Base-by-base conservation (phyloP, 2,797 vertebrate genomes). In the Tolypeutes matacus region DNA sequence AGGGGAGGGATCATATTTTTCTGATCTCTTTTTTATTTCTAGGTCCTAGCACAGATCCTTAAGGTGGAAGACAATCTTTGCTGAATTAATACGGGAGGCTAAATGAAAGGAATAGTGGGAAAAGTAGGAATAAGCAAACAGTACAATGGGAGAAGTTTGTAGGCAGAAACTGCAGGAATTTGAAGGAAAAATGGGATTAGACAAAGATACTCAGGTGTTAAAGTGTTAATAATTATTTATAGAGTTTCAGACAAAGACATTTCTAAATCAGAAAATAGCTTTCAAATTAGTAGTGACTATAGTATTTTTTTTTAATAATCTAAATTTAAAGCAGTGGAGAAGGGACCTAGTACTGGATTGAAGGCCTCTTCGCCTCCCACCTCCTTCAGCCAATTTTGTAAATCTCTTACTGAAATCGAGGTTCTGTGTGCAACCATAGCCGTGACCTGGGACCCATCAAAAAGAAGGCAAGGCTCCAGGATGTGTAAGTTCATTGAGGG, bases 261-360 rank as follows among this genome's bases (percentile, higher is more conserved):
- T 76, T 95, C 27, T 72, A 72, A 91, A 76, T 67, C 60, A 91
- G 69, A 91, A 86, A 86, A 42, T 6, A 39, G 14, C 70, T 87
- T 86, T 70, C 70, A 81, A 58, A 51, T 56, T 62, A 70, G 64
- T 83, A 80, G 13, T 75, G 85, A n/a, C 6, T 51, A 65, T 53
- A 36, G 9, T 56, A 42, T 20, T 82, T 89, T 67, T 60, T 72
- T 65, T 51, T 72, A 77, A 62, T 86, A 25, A 62, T 89, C n/a
- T 70, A 62, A 82, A 73, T 86, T 78, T 80, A 77, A 89, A 80
- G 76, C 17, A 72, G 15, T 67, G 18, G 46, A 81, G 39, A 56
- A 10, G 64, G 15, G 6, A 56, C 2, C 11, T 36, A 23, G 18
- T 21, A 6, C 64, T 87, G 49, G 7, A 36, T n/a, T 65, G 69